Evolutionary conservation across 1,140 invertebrate genomes (phyloP).

Genomic region (Drosophila insularis): DNA sequence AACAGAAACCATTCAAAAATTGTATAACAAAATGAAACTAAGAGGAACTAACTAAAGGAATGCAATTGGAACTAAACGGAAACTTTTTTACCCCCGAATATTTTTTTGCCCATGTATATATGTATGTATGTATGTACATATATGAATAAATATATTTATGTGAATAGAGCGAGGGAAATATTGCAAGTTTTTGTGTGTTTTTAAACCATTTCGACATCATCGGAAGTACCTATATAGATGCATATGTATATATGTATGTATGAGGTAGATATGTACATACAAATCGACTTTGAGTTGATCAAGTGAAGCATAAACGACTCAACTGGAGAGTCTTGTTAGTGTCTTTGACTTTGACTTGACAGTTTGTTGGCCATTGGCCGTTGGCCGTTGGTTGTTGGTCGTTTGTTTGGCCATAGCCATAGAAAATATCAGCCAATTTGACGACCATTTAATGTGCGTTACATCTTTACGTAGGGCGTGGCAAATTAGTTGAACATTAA

Average conservation of each 20-base stretch:
- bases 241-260: background rate
- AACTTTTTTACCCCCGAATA: background rate
- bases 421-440: constrained; percentile 23
- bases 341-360: constrained; percentile 57
- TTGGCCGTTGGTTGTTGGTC: background rate
- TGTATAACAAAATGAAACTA: constrained; percentile 7
- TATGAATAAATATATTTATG: background rate
- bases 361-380: constrained; percentile 19
- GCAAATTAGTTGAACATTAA: constrained; percentile 59
- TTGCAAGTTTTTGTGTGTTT: constrained; percentile 1
- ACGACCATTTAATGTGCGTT: constrained; percentile 38
- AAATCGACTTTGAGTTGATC: background rate
- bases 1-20: background rate
- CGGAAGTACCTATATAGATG: background rate
- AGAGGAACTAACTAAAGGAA: constrained; percentile 1
- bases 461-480: constrained; percentile 18
- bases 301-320: constrained; percentile 9
- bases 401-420: constrained; percentile 33
- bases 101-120: background rate
- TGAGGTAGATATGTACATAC: background rate
- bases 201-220: background rate
- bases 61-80: constrained; percentile 9
- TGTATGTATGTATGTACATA: background rate
- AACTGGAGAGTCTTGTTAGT: constrained; percentile 51
- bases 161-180: background rate